These are phyloP conservation scores for Hyppa rectilinea DNA, from an alignment of 2,888 invertebrate genomes.

Conservation along the genomic window DNA sequence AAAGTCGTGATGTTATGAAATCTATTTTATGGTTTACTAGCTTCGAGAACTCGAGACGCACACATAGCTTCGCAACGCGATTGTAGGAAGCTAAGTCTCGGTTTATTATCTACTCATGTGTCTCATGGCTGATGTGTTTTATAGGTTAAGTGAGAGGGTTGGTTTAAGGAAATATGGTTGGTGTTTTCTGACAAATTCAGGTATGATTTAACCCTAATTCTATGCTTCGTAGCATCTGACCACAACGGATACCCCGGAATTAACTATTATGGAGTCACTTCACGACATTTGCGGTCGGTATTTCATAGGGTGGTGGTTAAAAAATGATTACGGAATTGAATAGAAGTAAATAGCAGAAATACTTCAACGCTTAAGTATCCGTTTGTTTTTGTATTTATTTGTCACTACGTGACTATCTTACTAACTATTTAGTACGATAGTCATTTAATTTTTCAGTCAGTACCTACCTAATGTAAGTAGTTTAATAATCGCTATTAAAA, in stretches of 20 bases:
- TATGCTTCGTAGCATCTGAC: conserved; percentile 32
- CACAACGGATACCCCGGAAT: conserved; percentile 16
- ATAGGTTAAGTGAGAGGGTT: conserved; percentile 32
- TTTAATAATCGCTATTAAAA: no score
- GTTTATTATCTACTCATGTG: conserved; percentile 18
- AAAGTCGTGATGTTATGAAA: no score
- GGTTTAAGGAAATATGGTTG: conserved; percentile 4
- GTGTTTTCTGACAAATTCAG: conserved; percentile 39
- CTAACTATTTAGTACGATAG: no score
- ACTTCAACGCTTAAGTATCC: no score
- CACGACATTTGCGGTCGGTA: neutral
- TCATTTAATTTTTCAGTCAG: no score
- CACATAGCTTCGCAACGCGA: neutral
- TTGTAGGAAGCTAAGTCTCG: conserved; percentile 1
- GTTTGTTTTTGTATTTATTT: no score
- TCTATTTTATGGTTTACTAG: neutral
- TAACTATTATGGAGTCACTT: neutral
- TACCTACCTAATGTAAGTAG: no score
- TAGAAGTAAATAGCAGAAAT: no score
- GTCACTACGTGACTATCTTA: no score
- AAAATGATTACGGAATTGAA: neutral
- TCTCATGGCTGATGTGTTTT: conserved; percentile 14
- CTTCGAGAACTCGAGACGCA: neutral
- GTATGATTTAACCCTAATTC: conserved; percentile 1
- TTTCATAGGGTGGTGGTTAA: neutral